Evolutionary conservation across 1,140 invertebrate genomes (phyloP), one percentile per base, ranked within the genome.

Genomic region (Drosophila lowei): DNA sequence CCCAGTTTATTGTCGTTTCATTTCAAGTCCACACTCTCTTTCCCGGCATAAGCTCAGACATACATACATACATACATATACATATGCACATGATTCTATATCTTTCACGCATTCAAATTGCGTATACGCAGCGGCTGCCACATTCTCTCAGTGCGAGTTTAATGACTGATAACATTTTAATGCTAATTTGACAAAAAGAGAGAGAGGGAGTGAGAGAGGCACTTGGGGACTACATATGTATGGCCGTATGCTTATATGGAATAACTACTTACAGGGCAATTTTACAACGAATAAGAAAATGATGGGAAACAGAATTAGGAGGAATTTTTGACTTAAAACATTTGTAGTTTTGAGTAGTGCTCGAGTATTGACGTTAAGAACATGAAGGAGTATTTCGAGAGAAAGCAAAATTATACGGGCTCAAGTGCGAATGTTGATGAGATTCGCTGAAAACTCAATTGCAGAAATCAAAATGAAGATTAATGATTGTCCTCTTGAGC

Each of bases 131-230:
- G 54, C 44, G 56, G 15, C 54, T 55, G 47, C 34, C 23, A 21
- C 15, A 55, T 23, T 13, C 48, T 59, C 18, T 42, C 52, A 70
- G 67, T 53, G 38, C 34, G 72, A 86, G 81, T 88, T 86, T 81
- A 86, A 86, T 86, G 81, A 86, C 81, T 86, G 81, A 85, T 85
- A 85, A 85, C 61, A 66, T 50, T 56, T 16, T 60, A 68, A 60
- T 68, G 62, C 48, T 41, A 67, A 62, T 64, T 65, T 56, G 68
- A 44, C 53, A 44, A 77, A 68, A 72, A 9, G 43, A 64, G 43
- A 65, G 13, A 73, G n/a, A 64, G 47, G 52, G 50, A 41, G 23
- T 18, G 30, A 7, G 11, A 6, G 38, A 21, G n/a, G 18, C 3
- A 2, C 13, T 34, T 23, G 11, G 34, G 21, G 15, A 21, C 46